Base-by-base conservation (phyloP, 2,888 invertebrate species). In the Dicyrtomina minuta region DNA sequence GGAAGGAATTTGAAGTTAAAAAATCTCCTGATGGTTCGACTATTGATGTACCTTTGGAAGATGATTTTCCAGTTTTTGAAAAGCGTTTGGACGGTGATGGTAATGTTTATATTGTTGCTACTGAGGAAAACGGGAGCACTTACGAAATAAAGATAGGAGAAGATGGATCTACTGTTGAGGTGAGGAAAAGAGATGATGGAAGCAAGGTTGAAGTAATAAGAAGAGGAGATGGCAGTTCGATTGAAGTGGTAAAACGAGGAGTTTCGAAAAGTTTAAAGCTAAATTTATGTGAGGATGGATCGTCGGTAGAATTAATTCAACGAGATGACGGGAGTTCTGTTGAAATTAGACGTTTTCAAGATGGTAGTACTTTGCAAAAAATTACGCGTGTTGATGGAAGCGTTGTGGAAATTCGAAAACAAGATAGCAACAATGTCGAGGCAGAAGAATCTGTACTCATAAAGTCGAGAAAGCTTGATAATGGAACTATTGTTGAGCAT, bases 241-340 rank as follows among this genome's bases (percentile, higher is more conserved):
- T 33, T 33, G 33, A 33, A 5, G 33, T 20, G 17, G 49, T 17
- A 27, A 43, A 26, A 13, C 1, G 1, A 1, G 15, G 27, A 39
- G 22, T 4, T n/a, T 5, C 12, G 39, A 2, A 39, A 17, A 58
- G 12, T 33, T 15, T 39, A 39, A 58, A 39, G 8, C 39, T 33
- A 39, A 39, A 33, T 33, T 33, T 33, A 8, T 5, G 62, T 2
- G 49, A 43, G 10, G 60, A 60, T 41, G 60, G 60, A 2, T 5
- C 43, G 5, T 39, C 60, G 8, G 17, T 39, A 12, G 60, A 60
- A 22, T n/a, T 60, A 2, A n/a, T 39, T 2, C 33, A 44, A 10
- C 24, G 46, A 24, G 49, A 62, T n/a, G 62, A 62, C 44, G 62
- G 62, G 1, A 15, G 13, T n/a, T 24, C 43, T 22, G 62, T 53